phyloP scores from a whole-genome alignment of 2,888 invertebrate genomes.

The Acanthococcus lagerstroemiae region DNA sequence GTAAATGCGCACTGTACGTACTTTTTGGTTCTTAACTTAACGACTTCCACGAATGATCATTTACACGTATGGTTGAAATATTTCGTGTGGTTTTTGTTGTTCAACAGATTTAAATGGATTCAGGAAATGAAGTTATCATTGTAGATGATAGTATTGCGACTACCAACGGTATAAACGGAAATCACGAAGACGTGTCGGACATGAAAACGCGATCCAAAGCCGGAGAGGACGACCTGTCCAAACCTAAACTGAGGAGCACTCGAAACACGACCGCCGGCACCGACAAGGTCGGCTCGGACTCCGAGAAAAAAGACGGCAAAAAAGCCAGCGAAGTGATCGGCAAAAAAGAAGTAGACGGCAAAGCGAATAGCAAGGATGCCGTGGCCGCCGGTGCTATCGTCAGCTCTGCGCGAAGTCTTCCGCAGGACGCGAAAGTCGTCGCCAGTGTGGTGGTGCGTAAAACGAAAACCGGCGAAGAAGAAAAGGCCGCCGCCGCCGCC shows the following conservation, averaged over 20 bases:
- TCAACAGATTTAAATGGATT: constrained; percentile 28
- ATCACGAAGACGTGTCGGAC: background rate
- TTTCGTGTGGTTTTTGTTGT: constrained; percentile 29
- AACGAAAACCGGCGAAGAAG: background rate
- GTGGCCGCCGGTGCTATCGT: background rate
- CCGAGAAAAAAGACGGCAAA: constrained; percentile 1
- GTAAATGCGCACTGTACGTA: too few relatives aligned
- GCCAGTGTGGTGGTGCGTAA: too few relatives aligned
- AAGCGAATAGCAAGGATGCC: background rate
- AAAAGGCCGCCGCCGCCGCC: background rate
- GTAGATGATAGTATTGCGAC: constrained; percentile 12
- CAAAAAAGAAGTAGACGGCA: background rate
- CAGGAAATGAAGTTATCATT: constrained; percentile 21
- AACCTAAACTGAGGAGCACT: background rate
- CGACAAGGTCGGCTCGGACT: background rate
- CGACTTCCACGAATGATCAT: background rate
- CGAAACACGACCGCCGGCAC: background rate
- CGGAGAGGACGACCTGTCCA: background rate
- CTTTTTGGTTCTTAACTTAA: too few relatives aligned
- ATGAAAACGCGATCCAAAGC: constrained; percentile 22
- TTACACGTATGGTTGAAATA: constrained; percentile 17
- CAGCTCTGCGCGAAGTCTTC: too few relatives aligned
- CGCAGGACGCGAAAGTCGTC: background rate
- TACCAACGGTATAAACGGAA: constrained; percentile 21
- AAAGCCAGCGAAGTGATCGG: too few relatives aligned